Evolutionary conservation across 2,888 invertebrate genomes (phyloP).

Genomic region (Nymphalis urticae): DNA sequence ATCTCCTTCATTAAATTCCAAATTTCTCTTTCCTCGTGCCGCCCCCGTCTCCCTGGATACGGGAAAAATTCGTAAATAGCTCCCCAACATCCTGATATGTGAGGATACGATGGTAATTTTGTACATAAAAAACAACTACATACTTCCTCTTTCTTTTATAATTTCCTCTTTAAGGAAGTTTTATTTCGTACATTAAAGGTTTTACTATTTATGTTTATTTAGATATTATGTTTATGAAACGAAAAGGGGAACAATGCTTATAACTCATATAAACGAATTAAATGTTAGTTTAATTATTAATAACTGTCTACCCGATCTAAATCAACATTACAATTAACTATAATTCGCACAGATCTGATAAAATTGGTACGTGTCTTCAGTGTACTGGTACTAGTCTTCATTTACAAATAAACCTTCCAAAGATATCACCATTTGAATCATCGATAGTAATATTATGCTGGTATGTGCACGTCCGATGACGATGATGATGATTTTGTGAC

Average conservation of each 20-base stretch:
- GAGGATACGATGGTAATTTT: conserved; percentile 33
- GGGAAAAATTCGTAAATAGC: conserved; percentile 37
- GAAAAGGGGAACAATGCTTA: background rate
- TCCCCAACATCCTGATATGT: conserved; percentile 36
- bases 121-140: conserved; percentile 38
- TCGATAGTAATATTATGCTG: too few species aligned
- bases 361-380: too few species aligned
- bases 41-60: conserved; percentile 35
- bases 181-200: conserved; percentile 26
- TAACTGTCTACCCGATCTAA: background rate
- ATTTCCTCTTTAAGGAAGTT: conserved; percentile 33
- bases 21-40: conserved; percentile 36
- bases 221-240: conserved; percentile 16
- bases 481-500: too few species aligned
- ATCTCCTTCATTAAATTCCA: conserved; percentile 39
- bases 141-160: conserved; percentile 35
- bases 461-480: too few species aligned
- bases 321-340: background rate
- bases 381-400: background rate
- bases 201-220: conserved; percentile 11
- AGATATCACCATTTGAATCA: too few species aligned
- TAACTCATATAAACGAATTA: background rate
- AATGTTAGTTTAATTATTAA: background rate
- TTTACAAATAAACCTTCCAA: too few species aligned
- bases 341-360: too few species aligned